Evolutionary conservation across 2,888 invertebrate genomes (phyloP).

Genomic region (Rhagonycha fulva): DNA sequence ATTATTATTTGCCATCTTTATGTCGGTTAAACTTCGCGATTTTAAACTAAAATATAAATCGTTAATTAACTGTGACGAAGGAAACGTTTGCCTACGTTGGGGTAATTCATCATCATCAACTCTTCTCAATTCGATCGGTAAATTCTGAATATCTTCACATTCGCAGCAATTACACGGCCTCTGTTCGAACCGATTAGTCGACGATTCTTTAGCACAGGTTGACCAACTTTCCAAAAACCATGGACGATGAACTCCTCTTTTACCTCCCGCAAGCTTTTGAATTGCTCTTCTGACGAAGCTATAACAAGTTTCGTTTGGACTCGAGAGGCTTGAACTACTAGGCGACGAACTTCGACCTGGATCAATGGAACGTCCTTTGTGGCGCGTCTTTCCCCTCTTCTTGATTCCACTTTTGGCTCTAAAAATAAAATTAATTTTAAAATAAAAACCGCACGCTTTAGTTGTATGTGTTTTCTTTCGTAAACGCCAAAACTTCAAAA

Average conservation of each 20-base stretch:
- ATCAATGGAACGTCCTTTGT: conserved; percentile 69
- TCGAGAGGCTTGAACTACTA: conserved; percentile 86
- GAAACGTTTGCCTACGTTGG: conserved; percentile 61
- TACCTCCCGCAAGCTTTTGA: conserved; percentile 76
- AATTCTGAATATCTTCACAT: conserved; percentile 69
- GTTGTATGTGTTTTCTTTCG: not conserved
- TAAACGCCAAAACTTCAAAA: not conserved
- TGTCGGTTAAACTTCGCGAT: conserved; percentile 83
- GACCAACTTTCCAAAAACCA: conserved; percentile 86
- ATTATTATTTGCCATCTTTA: conserved; percentile 76
- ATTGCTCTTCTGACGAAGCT: conserved; percentile 89
- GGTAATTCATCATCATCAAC: conserved; percentile 66
- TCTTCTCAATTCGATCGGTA: conserved; percentile 86
- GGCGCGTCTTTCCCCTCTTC: conserved; percentile 57
- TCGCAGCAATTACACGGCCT: conserved; percentile 65
- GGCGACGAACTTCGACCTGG: conserved; percentile 66
- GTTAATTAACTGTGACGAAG: conserved; percentile 53
- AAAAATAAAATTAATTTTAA: conserved; percentile 28
- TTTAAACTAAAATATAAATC: conserved; percentile 64
- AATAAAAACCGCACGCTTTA: not conserved
- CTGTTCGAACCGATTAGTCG: conserved; percentile 56
- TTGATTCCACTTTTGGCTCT: conserved; percentile 54
- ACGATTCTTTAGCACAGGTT: conserved; percentile 50
- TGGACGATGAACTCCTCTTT: conserved; percentile 64
- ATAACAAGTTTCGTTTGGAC: conserved; percentile 92